Evolutionary conservation across 30 jellyfish, hydroid and myxozoan genomes (phyloP), one percentile per base, ranked within the genome.

Genomic region (Turritopsis dohrnii): DNA sequence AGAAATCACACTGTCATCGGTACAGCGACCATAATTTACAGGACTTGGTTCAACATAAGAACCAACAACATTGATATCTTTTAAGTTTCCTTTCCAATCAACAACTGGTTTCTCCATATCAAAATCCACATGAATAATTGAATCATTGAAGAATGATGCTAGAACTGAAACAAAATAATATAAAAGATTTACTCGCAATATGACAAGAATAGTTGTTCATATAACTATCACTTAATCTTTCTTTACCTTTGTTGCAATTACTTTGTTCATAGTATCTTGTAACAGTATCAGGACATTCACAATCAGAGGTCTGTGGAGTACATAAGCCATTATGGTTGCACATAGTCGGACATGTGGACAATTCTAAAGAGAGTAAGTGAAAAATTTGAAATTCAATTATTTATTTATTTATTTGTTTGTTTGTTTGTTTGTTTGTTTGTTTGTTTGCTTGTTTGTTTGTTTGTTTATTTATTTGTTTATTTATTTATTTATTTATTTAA

Each of bases 221-320:
- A 41, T 3, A 41, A 41, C 13, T 3, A 41, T 41, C 60, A 5
- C 13, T 3, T 41, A 7, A 69, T 7, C 9, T 69, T n/a, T n/a
- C 28, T 21, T 7, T 69, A 69, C 77, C 30, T 7, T 69, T 69
- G 9, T 69, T 21, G 19, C 77, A 69, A 27, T 69, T 69, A 27
- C 19, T 16, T 69, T 27, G 77, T 9, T 7, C 16, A 69, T 69
- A 69, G 19, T 69, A 69, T 69, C 77, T 69, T 69, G 28, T 27
- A 69, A 69, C 77, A 69, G 77, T 69, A n/a, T 69, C 30, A 21
- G 30, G 28, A 27, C 77, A 69, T 0, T 9, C 77, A 69, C 77
- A 69, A 23, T 69, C 77, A 27, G 77, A 23, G 9, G 28, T 69
- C 30, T n/a, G 30, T 69, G 77, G 77, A 69, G 31, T 69, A 27